Percentiles rank a stretch among this genome's conserved stretches.
Conservation (phyloP, 2,888 invertebrate genomes). For the Amblyjoppa proteus region DNA sequence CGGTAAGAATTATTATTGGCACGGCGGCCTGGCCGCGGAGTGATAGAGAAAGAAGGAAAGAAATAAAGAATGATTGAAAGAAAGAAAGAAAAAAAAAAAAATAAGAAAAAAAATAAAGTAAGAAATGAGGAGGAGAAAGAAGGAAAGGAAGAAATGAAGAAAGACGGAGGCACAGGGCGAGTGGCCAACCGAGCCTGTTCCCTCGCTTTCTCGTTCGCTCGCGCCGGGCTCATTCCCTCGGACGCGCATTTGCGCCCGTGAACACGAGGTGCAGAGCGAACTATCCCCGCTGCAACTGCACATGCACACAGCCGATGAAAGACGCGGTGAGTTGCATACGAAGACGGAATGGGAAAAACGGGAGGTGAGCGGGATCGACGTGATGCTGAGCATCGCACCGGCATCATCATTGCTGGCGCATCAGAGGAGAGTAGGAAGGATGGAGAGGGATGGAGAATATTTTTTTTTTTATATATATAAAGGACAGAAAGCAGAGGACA, state of each 20-base stretch:
- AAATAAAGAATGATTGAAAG: constrained; percentile 1
- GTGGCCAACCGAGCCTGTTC: constrained; percentile 1
- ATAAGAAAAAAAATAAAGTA: neutral
- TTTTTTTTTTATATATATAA: neutral
- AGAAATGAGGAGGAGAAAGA: constrained; percentile 2
- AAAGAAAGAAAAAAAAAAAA: neutral
- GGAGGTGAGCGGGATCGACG: constrained; percentile 33
- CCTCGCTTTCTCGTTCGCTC: constrained; percentile 7
- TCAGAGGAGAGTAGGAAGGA: constrained; percentile 6
- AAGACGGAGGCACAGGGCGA: neutral
- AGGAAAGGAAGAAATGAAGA: constrained; percentile 16
- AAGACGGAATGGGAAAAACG: constrained; percentile 16
- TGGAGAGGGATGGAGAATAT: neutral
- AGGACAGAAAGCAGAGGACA: constrained; percentile 1
- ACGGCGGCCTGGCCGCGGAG: constrained; percentile 72
- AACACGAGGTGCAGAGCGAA: constrained; percentile 33
- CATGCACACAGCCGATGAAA: neutral
- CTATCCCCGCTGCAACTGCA: constrained; percentile 2
- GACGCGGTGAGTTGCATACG: constrained; percentile 27
- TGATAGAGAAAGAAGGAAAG: constrained; percentile 57
- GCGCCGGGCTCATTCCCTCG: constrained; percentile 14
- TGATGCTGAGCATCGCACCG: constrained; percentile 26
- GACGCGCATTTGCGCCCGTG: constrained; percentile 42
- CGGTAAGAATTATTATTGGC: constrained; percentile 84
- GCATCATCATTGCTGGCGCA: constrained; percentile 28